These are phyloP conservation scores for Diprion similis DNA, from an alignment of 1,140 invertebrate genomes.

Conservation along the genomic window DNA sequence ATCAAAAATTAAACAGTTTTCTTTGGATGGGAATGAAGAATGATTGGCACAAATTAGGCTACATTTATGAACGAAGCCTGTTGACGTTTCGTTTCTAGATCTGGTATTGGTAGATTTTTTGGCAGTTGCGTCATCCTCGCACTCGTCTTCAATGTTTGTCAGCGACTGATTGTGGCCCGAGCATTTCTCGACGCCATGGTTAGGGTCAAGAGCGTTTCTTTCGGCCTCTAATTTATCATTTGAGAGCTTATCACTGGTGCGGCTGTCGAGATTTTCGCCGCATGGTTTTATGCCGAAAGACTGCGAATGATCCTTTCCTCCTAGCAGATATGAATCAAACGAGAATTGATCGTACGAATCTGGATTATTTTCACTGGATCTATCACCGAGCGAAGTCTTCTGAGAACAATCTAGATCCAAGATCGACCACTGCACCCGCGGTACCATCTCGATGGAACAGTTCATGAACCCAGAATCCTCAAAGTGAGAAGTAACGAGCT, in stretches of 20 bases:
- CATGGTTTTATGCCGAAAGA: no score
- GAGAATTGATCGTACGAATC: background rate
- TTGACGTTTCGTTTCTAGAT: background rate
- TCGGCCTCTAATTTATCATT: background rate
- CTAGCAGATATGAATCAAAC: background rate
- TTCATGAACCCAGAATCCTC: background rate
- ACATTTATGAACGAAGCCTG: no score
- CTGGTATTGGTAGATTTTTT: background rate
- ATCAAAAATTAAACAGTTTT: constrained; percentile 2
- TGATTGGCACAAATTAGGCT: background rate
- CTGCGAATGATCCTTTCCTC: background rate
- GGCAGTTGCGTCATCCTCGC: background rate
- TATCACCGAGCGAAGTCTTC: no score
- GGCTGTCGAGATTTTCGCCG: no score
- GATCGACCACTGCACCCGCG: no score
- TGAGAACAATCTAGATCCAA: no score
- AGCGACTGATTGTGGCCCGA: background rate
- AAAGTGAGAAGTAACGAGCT: background rate
- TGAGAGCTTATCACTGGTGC: background rate
- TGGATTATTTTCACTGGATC: no score
- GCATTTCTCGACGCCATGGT: no score
- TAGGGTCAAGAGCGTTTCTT: no score
- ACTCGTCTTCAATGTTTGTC: background rate
- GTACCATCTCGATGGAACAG: background rate
- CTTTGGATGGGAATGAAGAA: background rate